Evolutionary conservation across 1,140 invertebrate genomes (phyloP), one percentile per base, ranked within the genome.

Genomic region (Xylocopa sonorina): DNA sequence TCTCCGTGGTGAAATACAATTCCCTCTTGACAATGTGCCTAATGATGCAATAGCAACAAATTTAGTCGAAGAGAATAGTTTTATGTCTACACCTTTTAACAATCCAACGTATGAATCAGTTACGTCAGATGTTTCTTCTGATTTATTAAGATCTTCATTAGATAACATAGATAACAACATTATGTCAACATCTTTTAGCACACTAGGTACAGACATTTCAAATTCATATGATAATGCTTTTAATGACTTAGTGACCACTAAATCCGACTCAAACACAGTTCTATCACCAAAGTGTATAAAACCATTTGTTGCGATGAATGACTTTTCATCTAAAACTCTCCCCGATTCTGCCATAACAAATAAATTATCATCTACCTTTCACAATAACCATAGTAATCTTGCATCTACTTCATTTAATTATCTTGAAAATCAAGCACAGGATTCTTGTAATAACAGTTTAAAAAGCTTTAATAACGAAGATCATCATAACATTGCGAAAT

Each of bases 361-460:
- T 38, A 76, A 86, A 16, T 38, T 57, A 51, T 63, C n/a, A 16
- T 24, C 76, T 48, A 53, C 85, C 21, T 75, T 89, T 68, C 89
- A 91, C 27, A 89, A 84, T 80, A 88, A 85, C 21, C 84, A 86
- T 29, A 92, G 83, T 63, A 90, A 91, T 83, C 81, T 91, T 5
- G 89, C 92, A 89, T 92, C 91, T 7, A 91, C 90, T 29, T 91
- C 89, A 1, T 92, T 89, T 76, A 92, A 92, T 66, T 90, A 90
- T 71, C 69, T 86, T 1, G 91, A 91, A 9, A 85, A 50, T 71
- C 66, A 73, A 18, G 21, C 58, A 77, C 57, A 60, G n/a, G 43
- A 71, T 55, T 71, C n/a, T 21, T 41, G 67, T 67, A 67, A 64
- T 24, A 72, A 53, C 27, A 58, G 64, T 50, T 62, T 63, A 34